Base-by-base conservation (phyloP, 2,888 invertebrate genomes). In the Tetragnatha montana region DNA sequence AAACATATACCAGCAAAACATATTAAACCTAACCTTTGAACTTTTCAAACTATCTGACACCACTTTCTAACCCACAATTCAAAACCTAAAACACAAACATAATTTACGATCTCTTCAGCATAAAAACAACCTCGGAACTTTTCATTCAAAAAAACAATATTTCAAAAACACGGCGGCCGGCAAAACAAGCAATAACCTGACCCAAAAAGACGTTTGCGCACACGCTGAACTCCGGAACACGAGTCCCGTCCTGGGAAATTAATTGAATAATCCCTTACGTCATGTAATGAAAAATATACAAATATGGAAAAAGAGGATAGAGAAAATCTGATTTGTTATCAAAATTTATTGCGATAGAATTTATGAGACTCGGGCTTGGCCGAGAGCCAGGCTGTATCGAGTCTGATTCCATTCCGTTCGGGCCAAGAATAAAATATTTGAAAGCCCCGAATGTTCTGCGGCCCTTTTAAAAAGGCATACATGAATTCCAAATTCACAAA, bases 261-360 rank as follows among this genome's bases (percentile, higher is more conserved):
- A 85, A 85, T 85, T 85, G 85, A 85, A 85, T 78, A 85, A 85
- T 85, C 78, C 76, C 35, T 8, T 70, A 21, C 49, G 50, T 79
- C 70, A 19, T 71, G 71, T 70, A 69, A 21, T 78, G 79, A 85
- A 85, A 85, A 79, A 85, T 85, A 79, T 79, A 78, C 85, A 78
- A 85, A 85, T 78, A 85, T 85, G 79, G 78, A 78, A 85, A 79
- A 78, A 35, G 79, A 51, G 51, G 51, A 81, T 78, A 79, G 85
- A 50, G 68, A n/a, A 79, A 71, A 85, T 85, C 85, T 85, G 85
- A 85, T 85, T 85, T 85, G 85, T 85, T 85, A 85, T 79, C 85
- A 79, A 79, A 85, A 85, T 85, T 85, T 85, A 85, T 85, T 85
- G 85, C 85, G 50, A 22, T 71, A 79, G 85, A 85, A 85, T 85